Evolutionary conservation across 2,797 vertebrate genomes (phyloP).

Genomic region (Lagorchestes hirsutus): DNA sequence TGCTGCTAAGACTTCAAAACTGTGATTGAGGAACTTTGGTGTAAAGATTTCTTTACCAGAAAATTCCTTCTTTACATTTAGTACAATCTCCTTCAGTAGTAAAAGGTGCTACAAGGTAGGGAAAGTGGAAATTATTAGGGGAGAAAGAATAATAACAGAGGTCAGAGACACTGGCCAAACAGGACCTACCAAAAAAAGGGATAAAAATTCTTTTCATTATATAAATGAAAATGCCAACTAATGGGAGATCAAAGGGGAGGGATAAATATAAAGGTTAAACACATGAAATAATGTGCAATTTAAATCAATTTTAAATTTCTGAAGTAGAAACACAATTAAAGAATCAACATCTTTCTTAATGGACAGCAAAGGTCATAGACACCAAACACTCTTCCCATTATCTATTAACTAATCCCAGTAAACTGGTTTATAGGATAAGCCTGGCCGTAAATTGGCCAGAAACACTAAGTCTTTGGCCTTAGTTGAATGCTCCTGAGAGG

Average conservation of each 20-base stretch:
- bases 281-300: conserved; percentile 41
- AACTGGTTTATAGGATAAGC: conserved; percentile 62
- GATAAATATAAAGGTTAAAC: conserved; percentile 34
- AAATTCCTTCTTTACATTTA: conserved; percentile 31
- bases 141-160: neutral
- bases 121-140: neutral
- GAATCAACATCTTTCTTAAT: conserved; percentile 44
- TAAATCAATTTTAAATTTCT: conserved; percentile 23
- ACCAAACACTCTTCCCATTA: conserved; percentile 50
- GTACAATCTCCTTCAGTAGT: conserved; percentile 9
- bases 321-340: conserved; percentile 22
- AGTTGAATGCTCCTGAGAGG: conserved; percentile 47
- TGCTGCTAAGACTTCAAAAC: neutral
- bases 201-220: neutral
- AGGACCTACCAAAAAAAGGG: neutral
- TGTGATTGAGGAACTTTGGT: conserved; percentile 12
- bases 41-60: neutral
- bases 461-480: conserved; percentile 45
- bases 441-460: conserved; percentile 52
- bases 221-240: neutral
- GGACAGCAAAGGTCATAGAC: conserved; percentile 47
- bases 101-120: neutral
- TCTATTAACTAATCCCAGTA: conserved; percentile 48
- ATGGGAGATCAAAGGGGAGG: neutral
- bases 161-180: neutral